phyloP scores from a whole-genome alignment of 2,113 vertebrate genomes.

The Ophiodon elongatus region DNA sequence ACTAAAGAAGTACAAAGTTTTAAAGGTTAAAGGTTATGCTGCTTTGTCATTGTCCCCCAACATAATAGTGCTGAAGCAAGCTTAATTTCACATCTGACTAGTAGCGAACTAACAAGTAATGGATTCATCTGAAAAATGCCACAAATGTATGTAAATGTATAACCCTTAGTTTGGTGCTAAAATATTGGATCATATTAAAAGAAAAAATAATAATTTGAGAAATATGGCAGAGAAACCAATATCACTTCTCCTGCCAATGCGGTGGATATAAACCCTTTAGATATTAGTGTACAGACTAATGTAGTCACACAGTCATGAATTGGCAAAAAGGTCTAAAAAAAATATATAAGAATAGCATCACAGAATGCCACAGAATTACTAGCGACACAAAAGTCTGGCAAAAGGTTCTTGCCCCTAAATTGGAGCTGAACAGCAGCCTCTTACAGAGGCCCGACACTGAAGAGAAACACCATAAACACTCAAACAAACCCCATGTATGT shows the following conservation, averaged over 20 bases:
- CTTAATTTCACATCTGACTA: not conserved
- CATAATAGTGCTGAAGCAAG: not conserved
- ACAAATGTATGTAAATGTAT: not conserved
- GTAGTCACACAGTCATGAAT: too few relatives aligned
- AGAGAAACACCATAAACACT: not conserved
- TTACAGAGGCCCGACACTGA: not conserved
- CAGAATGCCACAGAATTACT: not conserved
- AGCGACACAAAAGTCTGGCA: not conserved
- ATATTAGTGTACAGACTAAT: not conserved
- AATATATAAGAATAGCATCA: not conserved
- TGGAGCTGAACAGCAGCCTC: too few relatives aligned
- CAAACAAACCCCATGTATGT: not conserved
- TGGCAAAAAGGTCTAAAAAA: too few relatives aligned
- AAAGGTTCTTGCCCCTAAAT: not conserved
- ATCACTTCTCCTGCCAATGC: not conserved
- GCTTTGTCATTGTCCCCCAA: not conserved
- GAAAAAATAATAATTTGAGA: too few relatives aligned
- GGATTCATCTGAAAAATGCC: not conserved
- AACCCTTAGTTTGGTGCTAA: not conserved
- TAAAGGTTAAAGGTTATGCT: not conserved
- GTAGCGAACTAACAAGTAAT: not conserved
- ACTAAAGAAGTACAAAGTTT: not conserved
- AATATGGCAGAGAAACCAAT: not conserved
- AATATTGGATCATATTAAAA: not conserved
- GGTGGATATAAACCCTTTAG: not conserved